Evolutionary conservation across 2,888 invertebrate species (phyloP), one percentile per base, ranked within the genome.

Genomic region (Eumacrocentrus americanus): DNA sequence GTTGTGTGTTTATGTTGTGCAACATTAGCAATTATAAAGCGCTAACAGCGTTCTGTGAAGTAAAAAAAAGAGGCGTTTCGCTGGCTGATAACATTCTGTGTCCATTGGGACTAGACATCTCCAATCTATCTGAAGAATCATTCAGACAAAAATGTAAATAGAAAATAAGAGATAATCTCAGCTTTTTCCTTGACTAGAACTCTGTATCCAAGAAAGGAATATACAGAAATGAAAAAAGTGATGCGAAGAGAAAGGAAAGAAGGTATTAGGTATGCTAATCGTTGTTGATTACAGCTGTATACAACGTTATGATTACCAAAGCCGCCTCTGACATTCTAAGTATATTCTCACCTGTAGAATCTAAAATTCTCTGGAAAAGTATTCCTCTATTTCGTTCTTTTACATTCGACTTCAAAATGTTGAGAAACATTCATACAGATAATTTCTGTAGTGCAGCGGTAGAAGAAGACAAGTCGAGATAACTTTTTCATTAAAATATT

Each of bases 231-330:
- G 29, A 50, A 54, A 14, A 56, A 5, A 46, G 11, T 12, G 46
- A 38, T 35, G 51, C 11, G 38, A 23, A 37, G 7, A 37, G 29
- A 40, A 47, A 53, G 35, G 51, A 48, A 42, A 35, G 25, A 53
- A 44, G 22, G 9, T 25, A 46, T 55, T 20, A 37, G 35, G 51
- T 51, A 37, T 37, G 34, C 18, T 42, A 44, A 44, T 34, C 7
- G 25, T 29, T 12, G 38, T 42, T 9, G 22, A 44, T 18, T 54
- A 16, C 14, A 25, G 11, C 20, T 34, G 46, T 35, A 40, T 29
- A 29, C 5, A 18, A 46, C 46, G 9, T 1, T 12, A 34, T 51
- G 20, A 51, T 51, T 37, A 18, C n/a, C 7, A 51, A 51, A 34
- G 38, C 2, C 9, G n/a, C n/a, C 35, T 5, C n/a, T 1, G 2